Conservation (phyloP, 2,797 vertebrate genomes). For the Uromys caudimaculatus region DNA sequence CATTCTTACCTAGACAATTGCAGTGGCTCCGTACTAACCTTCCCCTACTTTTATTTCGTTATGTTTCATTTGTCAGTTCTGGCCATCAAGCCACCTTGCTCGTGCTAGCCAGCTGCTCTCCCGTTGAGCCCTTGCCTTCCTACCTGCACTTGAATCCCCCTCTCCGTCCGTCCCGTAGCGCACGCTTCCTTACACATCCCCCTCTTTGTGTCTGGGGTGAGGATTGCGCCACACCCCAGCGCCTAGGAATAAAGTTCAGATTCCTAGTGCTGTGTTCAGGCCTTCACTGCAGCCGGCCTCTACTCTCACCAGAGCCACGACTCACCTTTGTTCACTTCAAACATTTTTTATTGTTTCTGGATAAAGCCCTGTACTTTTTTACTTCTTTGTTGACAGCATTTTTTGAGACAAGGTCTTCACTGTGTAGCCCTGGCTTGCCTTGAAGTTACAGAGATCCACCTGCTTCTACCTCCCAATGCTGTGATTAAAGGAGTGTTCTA, state of each 20-base stretch:
- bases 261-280: background rate
- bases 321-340: slow-evolving; percentile 59
- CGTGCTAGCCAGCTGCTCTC: background rate
- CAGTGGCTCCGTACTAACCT: background rate
- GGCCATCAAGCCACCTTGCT: background rate
- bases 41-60: too few relatives aligned
- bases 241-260: slow-evolving; percentile 30
- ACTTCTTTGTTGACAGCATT: background rate
- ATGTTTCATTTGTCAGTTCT: background rate
- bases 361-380: slow-evolving; percentile 35
- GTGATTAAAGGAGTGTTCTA: background rate
- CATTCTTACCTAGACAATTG: background rate
- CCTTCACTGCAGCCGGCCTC: background rate
- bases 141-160: background rate
- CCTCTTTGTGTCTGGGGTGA: background rate
- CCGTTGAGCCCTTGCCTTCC: background rate
- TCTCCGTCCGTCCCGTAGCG: background rate
- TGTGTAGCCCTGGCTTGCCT: background rate
- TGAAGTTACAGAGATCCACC: background rate
- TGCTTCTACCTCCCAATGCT: background rate
- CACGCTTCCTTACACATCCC: background rate
- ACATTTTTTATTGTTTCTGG: slow-evolving; percentile 47
- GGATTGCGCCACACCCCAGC: background rate
- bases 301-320: background rate
- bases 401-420: background rate